These are phyloP conservation scores for Tholera decimalis DNA, from an alignment of 2,888 invertebrate species.

Conservation along the genomic window DNA sequence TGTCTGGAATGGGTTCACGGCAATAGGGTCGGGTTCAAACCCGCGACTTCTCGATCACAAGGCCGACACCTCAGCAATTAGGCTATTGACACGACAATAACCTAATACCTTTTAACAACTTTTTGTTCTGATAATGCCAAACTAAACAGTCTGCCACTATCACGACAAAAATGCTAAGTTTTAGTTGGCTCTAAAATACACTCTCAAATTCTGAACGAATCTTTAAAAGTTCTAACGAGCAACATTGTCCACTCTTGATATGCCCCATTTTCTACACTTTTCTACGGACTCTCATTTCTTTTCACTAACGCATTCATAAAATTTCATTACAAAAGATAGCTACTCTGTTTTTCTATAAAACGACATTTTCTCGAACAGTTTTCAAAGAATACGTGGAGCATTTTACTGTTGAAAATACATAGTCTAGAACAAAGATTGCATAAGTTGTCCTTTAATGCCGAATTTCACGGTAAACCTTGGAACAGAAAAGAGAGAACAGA, in stretches of 20 bases:
- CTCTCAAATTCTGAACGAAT: neutral
- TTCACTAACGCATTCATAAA: conserved; percentile 54
- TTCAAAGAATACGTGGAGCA: conserved; percentile 33
- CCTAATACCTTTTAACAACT: no score
- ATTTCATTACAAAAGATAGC: conserved; percentile 56
- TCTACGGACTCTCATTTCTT: conserved; percentile 23
- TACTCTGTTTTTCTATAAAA: conserved; percentile 43
- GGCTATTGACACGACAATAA: no score
- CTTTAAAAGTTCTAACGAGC: conserved; percentile 9
- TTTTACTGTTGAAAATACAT: conserved; percentile 33
- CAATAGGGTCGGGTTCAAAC: no score
- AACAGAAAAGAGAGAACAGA: conserved; percentile 5
- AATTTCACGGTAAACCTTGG: conserved; percentile 19
- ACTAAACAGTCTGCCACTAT: neutral
- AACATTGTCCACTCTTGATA: conserved; percentile 20
- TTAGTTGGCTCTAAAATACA: neutral
- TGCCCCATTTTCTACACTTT: conserved; percentile 27
- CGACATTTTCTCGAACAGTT: conserved; percentile 28
- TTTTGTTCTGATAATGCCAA: no score
- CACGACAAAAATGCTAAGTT: neutral
- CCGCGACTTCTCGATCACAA: no score
- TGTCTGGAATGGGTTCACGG: no score
- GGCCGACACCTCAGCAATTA: no score
- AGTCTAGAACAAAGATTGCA: conserved; percentile 29
- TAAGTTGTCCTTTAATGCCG: conserved; percentile 23